A percentile compares a stretch with the other conserved stretches of the same genome.
These are phyloP conservation scores for Hemicrepidius hirtus DNA, from an alignment of 2,888 invertebrate genomes.

Conservation along the genomic window DNA sequence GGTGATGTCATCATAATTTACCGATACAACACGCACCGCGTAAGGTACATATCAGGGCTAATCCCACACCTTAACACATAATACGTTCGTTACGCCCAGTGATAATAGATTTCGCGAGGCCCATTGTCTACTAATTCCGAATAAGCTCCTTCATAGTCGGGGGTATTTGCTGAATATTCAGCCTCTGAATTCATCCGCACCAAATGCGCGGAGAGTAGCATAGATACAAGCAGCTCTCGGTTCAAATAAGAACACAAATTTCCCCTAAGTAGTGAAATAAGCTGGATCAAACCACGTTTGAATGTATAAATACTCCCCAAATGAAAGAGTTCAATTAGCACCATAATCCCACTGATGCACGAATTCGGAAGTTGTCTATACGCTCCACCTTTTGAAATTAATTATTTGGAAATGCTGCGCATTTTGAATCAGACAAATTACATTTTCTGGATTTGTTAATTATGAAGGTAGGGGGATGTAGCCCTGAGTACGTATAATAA, in stretches of 20 bases:
- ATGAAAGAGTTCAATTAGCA: slow-evolving; percentile 9
- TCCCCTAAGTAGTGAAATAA: slow-evolving; percentile 25
- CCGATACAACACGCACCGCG: slow-evolving; percentile 43
- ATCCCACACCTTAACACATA: slow-evolving; percentile 48
- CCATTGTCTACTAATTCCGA: slow-evolving; percentile 48
- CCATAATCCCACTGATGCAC: not conserved
- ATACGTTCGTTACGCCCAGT: slow-evolving; percentile 46
- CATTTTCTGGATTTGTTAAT: too few relatives aligned
- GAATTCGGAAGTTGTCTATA: too few relatives aligned
- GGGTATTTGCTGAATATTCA: slow-evolving; percentile 48
- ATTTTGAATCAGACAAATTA: too few relatives aligned
- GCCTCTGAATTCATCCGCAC: slow-evolving; percentile 27
- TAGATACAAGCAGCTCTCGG: slow-evolving; percentile 28
- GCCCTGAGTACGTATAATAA: too few relatives aligned
- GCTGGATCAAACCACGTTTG: slow-evolving; percentile 23
- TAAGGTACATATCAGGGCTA: slow-evolving; percentile 41
- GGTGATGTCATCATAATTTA: slow-evolving; percentile 44
- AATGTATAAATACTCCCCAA: slow-evolving; percentile 8
- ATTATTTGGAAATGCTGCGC: slow-evolving; percentile 5
- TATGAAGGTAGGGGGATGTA: too few relatives aligned
- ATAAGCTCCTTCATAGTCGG: slow-evolving; percentile 43
- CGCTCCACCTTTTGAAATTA: not conserved
- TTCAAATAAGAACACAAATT: slow-evolving; percentile 31
- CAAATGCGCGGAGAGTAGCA: slow-evolving; percentile 11
- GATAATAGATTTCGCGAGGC: slow-evolving; percentile 47